Percentiles rank a stretch among this genome's conserved stretches.
phyloP scores from a whole-genome alignment of 2,797 vertebrate species.

The Bucorvus abyssinicus region DNA sequence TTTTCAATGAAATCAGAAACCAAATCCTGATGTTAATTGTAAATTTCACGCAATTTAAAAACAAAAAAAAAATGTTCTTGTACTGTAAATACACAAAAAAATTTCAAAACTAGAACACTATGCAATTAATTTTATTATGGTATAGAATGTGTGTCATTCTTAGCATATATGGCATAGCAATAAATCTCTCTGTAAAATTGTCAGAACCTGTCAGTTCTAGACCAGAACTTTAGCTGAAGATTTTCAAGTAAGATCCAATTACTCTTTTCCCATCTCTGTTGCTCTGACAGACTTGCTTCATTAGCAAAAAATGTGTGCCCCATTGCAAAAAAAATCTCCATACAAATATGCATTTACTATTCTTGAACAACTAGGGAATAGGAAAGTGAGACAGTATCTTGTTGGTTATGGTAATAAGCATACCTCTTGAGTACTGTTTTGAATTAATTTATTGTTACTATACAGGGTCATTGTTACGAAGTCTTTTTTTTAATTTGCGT shows the following conservation, averaged over 20 bases:
- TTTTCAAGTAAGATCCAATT: constrained; percentile 43
- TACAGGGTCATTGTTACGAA: not conserved
- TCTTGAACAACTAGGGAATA: not conserved
- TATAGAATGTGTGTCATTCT: not conserved
- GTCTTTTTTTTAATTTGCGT: not conserved
- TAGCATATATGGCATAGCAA: not conserved
- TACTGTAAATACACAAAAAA: not conserved
- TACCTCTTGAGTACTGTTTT: not conserved
- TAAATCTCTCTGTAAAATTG: not conserved
- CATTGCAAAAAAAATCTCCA: constrained; percentile 29
- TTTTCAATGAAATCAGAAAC: not conserved
- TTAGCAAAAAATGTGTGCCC: constrained; percentile 15
- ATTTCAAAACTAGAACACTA: not conserved
- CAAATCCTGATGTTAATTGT: not conserved
- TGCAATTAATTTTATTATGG: not conserved
- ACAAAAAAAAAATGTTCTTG: not conserved
- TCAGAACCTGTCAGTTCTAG: not conserved
- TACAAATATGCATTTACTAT: constrained; percentile 4
- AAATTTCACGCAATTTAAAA: not conserved
- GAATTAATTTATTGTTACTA: constrained; percentile 14
- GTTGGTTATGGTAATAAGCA: not conserved
- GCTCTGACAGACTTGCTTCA: constrained; percentile 32
- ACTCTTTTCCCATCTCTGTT: not conserved
- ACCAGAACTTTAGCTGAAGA: not conserved
- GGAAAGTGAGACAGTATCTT: not conserved